Evolutionary conservation across 2,113 vertebrate genomes (phyloP), one percentile per base, ranked within the genome.

Genomic region (Menidia beryllina): DNA sequence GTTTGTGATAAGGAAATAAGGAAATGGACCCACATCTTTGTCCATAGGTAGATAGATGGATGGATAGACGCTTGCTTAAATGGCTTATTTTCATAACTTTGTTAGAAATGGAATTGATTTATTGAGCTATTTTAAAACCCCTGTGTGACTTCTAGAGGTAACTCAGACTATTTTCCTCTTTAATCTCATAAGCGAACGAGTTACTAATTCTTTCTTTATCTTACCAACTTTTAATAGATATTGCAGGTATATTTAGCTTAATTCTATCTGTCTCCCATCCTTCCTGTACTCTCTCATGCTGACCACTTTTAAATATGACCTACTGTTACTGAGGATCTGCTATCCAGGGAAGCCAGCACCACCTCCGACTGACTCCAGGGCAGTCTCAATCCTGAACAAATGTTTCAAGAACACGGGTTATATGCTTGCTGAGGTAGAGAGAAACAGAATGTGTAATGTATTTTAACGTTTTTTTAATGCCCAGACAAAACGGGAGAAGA

Each of bases 251-350:
- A 15, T 59, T 57, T 26, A 49, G 21, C 47, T 69, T 39, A 24
- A 57, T 77, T 65, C 57, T 52, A 61, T 39, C 24, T 10, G 1
- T 24, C 57, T 60, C 25, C 26, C 43, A 15, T 41, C 41, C 20
- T 69, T 52, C 57, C 25, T 51, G 20, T 26, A 27, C 55, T 45
- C 56, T 49, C 72, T 79, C 82, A 79, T 61, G 64, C 49, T 71
- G 61, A 83, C 74, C 60, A 52, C 53, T 77, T 62, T 75, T 79
- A 83, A 84, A 79, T 58, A 73, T 78, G 67, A 75, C 79, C 72
- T 26, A 59, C 61, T 78, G 26, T 13, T 26, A 59, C 61, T 78
- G 26, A 11, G 8, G 41, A 59, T 78, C 57, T 56, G 78, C 55
- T 82, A 73, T 65, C 81, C 48, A 10, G 68, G 79, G 52, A 72